phyloP scores from a whole-genome alignment of 2,113 vertebrate species.

The Melanostigma gelatinosum region DNA sequence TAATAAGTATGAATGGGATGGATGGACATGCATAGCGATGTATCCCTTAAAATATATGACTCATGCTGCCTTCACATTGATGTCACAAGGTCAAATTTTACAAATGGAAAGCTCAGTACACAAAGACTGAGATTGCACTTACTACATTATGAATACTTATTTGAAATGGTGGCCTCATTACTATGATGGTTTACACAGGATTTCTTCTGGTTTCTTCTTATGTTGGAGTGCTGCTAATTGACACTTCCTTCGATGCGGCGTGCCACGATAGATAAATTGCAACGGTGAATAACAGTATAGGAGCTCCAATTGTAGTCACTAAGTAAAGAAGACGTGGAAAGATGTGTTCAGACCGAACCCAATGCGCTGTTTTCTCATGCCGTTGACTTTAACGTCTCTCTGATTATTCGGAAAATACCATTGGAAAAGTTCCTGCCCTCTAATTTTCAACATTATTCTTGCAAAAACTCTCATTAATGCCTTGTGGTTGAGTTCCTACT shows the following conservation, averaged over 20 bases:
- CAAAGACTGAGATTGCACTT: not conserved
- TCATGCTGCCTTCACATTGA: not conserved
- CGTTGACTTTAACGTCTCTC: not conserved
- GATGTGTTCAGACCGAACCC: not conserved
- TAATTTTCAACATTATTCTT: too few species aligned
- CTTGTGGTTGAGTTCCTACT: too few species aligned
- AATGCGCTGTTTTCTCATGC: not conserved
- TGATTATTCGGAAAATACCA: not conserved
- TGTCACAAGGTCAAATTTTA: not conserved
- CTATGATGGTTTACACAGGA: not conserved
- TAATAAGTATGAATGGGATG: not conserved
- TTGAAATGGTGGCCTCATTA: not conserved
- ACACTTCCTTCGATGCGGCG: too few species aligned
- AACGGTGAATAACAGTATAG: not conserved
- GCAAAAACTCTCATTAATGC: too few species aligned
- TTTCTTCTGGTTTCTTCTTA: not conserved
- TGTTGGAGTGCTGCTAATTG: not conserved
- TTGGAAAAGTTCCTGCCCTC: too few species aligned
- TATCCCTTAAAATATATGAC: not conserved
- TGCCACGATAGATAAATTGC: not conserved
- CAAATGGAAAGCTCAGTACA: not conserved
- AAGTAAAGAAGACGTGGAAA: not conserved
- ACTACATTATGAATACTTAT: not conserved
- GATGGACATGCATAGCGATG: too few species aligned
- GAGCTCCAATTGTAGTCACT: not conserved